These are phyloP conservation scores for Protonemura montana DNA, from an alignment of 2,888 invertebrate genomes.

Conservation along the genomic window DNA sequence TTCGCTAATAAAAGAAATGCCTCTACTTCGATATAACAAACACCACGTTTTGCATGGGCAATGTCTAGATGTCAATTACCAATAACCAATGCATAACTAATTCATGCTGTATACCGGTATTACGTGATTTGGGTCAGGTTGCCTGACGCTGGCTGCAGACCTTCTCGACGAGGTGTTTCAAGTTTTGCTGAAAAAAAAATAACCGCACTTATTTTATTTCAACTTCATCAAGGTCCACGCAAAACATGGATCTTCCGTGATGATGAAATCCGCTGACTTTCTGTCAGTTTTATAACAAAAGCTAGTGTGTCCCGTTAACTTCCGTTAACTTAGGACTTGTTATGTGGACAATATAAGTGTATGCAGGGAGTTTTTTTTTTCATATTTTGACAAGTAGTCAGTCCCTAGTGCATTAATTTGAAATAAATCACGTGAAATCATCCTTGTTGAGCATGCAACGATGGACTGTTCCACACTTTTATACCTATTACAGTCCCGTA, in stretches of 20 bases:
- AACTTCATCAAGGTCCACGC: not conserved
- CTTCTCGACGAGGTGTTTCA: conserved; percentile 28
- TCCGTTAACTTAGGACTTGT: no score
- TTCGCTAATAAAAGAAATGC: not conserved
- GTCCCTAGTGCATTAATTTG: no score
- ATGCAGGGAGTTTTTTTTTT: no score
- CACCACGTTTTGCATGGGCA: conserved; percentile 15
- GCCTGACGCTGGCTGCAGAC: not conserved
- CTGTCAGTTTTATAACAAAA: no score
- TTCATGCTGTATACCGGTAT: not conserved
- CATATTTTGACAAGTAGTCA: no score
- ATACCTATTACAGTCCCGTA: no score
- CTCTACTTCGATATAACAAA: conserved; percentile 13
- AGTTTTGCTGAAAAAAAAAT: not conserved
- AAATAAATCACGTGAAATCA: no score
- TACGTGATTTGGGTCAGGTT: conserved; percentile 30
- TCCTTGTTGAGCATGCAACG: no score
- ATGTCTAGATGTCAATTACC: conserved; percentile 20
- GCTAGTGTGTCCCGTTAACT: no score
- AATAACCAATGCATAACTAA: conserved; percentile 27
- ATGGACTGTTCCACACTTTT: no score
- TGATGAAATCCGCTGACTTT: not conserved
- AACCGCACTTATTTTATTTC: conserved; percentile 3
- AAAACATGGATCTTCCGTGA: not conserved
- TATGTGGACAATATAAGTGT: no score